Conservation (phyloP, 2,113 vertebrate species). For the Oreochromis spilurus region DNA sequence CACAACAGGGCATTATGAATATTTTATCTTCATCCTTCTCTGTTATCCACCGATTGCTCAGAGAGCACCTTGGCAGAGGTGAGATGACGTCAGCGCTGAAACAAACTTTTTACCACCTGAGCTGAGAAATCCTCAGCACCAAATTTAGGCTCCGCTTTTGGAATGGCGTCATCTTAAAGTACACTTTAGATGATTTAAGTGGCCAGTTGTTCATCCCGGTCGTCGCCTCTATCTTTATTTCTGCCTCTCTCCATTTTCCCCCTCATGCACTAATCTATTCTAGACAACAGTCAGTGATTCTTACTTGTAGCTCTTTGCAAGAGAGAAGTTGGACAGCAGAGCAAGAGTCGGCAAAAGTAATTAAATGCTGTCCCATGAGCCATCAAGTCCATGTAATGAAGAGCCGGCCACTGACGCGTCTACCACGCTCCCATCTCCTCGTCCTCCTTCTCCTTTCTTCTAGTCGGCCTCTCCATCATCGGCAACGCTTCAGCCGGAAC, state of each 20-base stretch:
- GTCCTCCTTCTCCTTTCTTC: not conserved
- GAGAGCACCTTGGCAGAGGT: conserved; percentile 54
- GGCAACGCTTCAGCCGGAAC: not conserved
- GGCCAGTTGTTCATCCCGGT: not conserved
- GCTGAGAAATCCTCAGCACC: not conserved
- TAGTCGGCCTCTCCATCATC: conserved; percentile 15
- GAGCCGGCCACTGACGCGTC: not conserved
- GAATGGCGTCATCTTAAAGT: not conserved
- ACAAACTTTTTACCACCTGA: conserved; percentile 5
- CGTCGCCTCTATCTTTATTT: not conserved
- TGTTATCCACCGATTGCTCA: conserved; percentile 4
- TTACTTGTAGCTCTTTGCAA: not conserved
- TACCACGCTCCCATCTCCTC: not conserved
- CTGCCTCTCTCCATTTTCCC: not conserved
- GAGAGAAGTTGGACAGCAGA: not conserved
- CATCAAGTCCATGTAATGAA: not conserved
- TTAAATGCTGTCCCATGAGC: conserved; percentile 26
- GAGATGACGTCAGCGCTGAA: conserved; percentile 22
- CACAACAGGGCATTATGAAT: conserved; percentile 45
- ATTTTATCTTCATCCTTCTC: conserved; percentile 32
- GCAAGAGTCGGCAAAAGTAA: conserved; percentile 25
- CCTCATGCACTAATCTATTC: conserved; percentile 4
- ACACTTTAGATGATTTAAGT: not conserved
- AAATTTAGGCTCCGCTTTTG: not conserved
- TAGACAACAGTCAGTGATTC: conserved; percentile 12